Evolutionary conservation across 2,113 vertebrate genomes (phyloP).

Genomic region (Loxodonta africana): DNA sequence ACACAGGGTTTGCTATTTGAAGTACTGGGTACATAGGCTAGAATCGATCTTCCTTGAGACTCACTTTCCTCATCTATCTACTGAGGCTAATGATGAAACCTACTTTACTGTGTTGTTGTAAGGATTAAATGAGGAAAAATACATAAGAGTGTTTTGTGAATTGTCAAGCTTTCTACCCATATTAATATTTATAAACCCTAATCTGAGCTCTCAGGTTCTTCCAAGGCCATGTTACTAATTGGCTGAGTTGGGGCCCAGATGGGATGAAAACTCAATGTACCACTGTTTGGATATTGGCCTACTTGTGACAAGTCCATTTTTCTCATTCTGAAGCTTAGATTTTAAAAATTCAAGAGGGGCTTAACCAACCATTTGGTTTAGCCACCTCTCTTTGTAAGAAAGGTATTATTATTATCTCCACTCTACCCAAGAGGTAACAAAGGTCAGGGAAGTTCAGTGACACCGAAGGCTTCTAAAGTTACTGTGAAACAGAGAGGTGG

Average conservation of each 20-base stretch:
- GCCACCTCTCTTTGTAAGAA: background rate
- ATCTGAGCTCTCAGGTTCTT: background rate
- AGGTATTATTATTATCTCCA: background rate
- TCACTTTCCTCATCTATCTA: background rate
- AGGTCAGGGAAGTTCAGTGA: background rate
- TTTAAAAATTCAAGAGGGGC: background rate
- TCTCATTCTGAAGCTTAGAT: background rate
- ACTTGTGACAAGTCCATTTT: background rate
- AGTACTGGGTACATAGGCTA: too few species aligned
- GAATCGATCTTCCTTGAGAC: background rate
- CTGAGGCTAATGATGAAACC: background rate
- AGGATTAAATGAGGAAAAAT: background rate
- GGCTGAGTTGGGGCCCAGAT: background rate
- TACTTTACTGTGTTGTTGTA: background rate
- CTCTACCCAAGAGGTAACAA: background rate
- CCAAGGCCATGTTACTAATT: background rate
- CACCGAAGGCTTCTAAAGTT: background rate
- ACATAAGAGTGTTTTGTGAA: background rate
- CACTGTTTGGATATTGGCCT: background rate
- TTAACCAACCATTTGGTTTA: background rate
- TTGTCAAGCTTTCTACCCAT: background rate
- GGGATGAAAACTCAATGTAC: background rate
- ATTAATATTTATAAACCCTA: background rate
- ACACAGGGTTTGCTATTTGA: background rate
- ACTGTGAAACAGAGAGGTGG: background rate